A percentile compares a stretch with the other conserved stretches of the same genome.
Evolutionary conservation across 1,140 invertebrate genomes (phyloP).

Genomic region (Trachymyrmex cornetzi): DNA sequence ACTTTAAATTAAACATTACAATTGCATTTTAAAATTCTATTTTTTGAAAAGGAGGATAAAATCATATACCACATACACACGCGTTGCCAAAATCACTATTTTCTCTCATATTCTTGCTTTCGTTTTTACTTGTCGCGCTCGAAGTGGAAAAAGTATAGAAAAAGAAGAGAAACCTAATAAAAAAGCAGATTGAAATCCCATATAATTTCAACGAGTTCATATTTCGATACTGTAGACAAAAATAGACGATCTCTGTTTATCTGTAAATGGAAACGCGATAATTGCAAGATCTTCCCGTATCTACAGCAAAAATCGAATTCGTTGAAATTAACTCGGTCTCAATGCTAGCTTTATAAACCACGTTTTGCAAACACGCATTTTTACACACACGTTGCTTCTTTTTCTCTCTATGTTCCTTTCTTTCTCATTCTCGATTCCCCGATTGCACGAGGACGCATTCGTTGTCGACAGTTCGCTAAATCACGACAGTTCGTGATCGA

Average conservation of each 20-base stretch:
- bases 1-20: background rate
- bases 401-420: slow-evolving; percentile 43
- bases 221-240: slow-evolving; percentile 14
- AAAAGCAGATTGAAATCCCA: background rate
- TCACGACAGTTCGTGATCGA: background rate
- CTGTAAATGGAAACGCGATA: background rate
- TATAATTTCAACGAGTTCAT: slow-evolving; percentile 14
- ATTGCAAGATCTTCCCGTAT: background rate
- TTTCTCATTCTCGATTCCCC: slow-evolving; percentile 18
- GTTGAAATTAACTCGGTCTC: background rate
- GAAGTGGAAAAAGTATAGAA: slow-evolving; percentile 17
- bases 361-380: background rate
- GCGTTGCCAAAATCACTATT: background rate
- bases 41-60: background rate
- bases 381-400: slow-evolving; percentile 20
- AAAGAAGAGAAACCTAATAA: slow-evolving; percentile 9
- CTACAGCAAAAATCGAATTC: slow-evolving; percentile 2
- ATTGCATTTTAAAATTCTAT: background rate
- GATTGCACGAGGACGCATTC: background rate
- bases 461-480: slow-evolving; percentile 24
- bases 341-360: background rate
- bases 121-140: background rate
- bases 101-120: background rate
- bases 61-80: too few species aligned
- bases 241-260: background rate